Base-by-base conservation (phyloP, 2,113 vertebrate species). In the Stercorarius parasiticus region DNA sequence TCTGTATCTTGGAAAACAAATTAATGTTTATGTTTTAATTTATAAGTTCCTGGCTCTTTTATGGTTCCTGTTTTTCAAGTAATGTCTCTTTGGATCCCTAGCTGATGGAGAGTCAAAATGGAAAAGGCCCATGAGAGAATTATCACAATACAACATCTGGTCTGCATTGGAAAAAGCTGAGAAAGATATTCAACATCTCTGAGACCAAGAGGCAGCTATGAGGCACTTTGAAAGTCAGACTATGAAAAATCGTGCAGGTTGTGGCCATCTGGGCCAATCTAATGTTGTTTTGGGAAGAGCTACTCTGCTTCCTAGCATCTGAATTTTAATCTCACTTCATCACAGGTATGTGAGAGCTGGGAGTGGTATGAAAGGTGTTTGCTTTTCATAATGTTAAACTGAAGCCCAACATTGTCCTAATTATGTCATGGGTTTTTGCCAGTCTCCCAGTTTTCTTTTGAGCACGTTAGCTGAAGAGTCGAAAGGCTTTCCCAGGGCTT, bases 1-100 rank as follows among this genome's bases (percentile, higher is more conserved):
- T 96, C 92, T 97, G 96, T 93, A 95, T 95, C 88, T 97, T 87
- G 91, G 91, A 96, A 97, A 97, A 96, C 95, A 96, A 97, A 97
- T 96, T 96, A 95, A 93, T 96, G 96, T 95, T 97, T 97, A 96
- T 96, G 95, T 97, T 97, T 97, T 96, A 97, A 97, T 97, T 97
- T 97, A 94, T 96, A 96, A 96, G 97, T 97, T 97, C 94, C 93
- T 97, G 94, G 92, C 95, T 97, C 94, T 96, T 96, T 95, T 95
- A 91, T 94, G 93, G 94, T 95, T 97, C 91, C 92, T 97, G 94
- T 93, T 97, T 93, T 97, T 95, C 96, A 82, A 97, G 88, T 95
- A 95, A 81, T 61, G 89, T 96, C 96, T 95, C 90, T 95, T 94
- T 96, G 96, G 91, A 96, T 92, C 86, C 83, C 70, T 83, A 72